These are phyloP conservation scores for Bufotes viridis DNA, from an alignment of 2,797 vertebrate species.

Conservation along the genomic window DNA sequence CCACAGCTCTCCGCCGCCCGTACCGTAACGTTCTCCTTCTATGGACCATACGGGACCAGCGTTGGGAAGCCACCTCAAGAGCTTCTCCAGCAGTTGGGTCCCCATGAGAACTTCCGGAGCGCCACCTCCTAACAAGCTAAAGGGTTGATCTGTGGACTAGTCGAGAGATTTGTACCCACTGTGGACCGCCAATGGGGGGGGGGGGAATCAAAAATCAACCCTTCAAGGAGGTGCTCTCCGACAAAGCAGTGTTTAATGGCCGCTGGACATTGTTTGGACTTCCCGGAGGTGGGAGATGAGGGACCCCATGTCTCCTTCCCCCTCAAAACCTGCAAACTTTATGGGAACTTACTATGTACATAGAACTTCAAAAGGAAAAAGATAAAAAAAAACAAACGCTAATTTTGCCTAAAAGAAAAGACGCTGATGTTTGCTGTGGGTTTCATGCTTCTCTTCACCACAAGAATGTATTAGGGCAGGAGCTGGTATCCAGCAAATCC, in stretches of 20 bases:
- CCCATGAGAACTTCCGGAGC: background rate
- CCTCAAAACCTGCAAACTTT: background rate
- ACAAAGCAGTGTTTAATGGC: slow-evolving; percentile 42
- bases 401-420: background rate
- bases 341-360: slow-evolving; percentile 44
- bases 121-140: background rate
- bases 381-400: slow-evolving; percentile 29
- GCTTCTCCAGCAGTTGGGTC: background rate
- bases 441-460: slow-evolving; percentile 46
- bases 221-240: background rate
- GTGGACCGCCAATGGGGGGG: background rate
- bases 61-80: background rate
- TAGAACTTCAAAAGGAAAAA: slow-evolving; percentile 41
- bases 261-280: background rate
- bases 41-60: slow-evolving; percentile 14
- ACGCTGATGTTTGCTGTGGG: slow-evolving; percentile 22
- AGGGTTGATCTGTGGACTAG: background rate
- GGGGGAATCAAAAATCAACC: background rate
- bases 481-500: slow-evolving; percentile 49
- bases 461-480: slow-evolving; percentile 60
- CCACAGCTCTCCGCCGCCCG: slow-evolving; percentile 11
- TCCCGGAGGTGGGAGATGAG: background rate
- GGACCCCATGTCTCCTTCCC: background rate
- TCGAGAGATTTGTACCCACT: background rate
- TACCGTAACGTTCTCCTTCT: no score